A percentile compares a stretch with the other conserved stretches of the same genome.
These are phyloP conservation scores for Orthonevra nobilis DNA, from an alignment of 2,888 invertebrate genomes.

Conservation along the genomic window DNA sequence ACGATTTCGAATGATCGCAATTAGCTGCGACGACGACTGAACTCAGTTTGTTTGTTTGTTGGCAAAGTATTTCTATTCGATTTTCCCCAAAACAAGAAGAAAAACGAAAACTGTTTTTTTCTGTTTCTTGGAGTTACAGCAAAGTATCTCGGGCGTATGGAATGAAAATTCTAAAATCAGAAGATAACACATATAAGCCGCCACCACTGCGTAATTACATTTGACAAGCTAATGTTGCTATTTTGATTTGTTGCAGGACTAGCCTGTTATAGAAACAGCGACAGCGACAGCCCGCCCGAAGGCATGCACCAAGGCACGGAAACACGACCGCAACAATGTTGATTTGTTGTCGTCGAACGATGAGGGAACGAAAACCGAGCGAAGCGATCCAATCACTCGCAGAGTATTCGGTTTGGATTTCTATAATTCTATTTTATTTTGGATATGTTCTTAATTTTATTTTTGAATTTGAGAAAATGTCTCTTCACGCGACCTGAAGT, in stretches of 20 bases:
- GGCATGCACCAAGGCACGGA: too few species aligned
- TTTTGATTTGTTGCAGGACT: constrained; percentile 65
- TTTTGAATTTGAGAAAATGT: constrained; percentile 45
- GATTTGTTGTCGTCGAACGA: constrained; percentile 34
- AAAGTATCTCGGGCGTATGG: constrained; percentile 23
- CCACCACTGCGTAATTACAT: constrained; percentile 60
- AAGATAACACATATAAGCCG: constrained; percentile 14
- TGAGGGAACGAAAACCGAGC: too few species aligned
- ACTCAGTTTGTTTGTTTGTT: too few species aligned
- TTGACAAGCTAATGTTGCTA: constrained; percentile 67
- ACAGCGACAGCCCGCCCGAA: constrained; percentile 15
- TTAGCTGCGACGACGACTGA: constrained; percentile 52
- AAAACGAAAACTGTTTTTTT: not conserved
- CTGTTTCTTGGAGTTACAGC: not conserved
- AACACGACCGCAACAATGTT: constrained; percentile 26
- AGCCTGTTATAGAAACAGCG: constrained; percentile 19
- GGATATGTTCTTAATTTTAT: too few species aligned
- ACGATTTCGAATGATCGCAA: constrained; percentile 66
- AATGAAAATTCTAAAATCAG: constrained; percentile 47
- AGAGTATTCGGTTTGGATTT: constrained; percentile 29
- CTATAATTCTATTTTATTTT: constrained; percentile 13
- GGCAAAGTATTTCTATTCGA: constrained; percentile 32
- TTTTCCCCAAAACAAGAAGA: constrained; percentile 4
- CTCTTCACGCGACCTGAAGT: constrained; percentile 60
- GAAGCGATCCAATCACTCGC: not conserved